These are phyloP conservation scores for Triops longicaudatus DNA, from an alignment of 1,140 invertebrate genomes.

Conservation along the genomic window DNA sequence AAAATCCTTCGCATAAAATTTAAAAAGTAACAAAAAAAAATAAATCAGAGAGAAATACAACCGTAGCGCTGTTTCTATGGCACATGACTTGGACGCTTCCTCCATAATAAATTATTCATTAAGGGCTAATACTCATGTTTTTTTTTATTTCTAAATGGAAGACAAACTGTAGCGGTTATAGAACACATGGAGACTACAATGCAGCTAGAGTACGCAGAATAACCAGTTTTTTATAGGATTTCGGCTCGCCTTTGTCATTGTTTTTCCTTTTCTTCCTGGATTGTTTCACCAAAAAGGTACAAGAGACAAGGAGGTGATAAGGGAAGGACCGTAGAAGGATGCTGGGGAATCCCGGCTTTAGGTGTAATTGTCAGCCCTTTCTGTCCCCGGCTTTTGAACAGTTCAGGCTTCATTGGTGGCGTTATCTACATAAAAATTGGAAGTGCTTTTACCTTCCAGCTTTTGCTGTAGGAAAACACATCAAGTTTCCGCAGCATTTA, in stretches of 20 bases:
- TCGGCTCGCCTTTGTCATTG: background rate
- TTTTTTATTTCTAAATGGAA: slow-evolving; percentile 8
- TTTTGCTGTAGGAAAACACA: background rate
- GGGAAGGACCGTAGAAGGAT: background rate
- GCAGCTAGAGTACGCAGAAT: background rate
- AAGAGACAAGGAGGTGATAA: background rate
- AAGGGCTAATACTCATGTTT: background rate
- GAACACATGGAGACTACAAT: background rate
- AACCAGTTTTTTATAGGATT: background rate
- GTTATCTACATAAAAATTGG: slow-evolving; percentile 1
- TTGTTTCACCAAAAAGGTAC: background rate
- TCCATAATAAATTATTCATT: slow-evolving; percentile 12
- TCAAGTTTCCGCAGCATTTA: no score
- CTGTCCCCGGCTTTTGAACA: background rate
- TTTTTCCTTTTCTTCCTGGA: background rate
- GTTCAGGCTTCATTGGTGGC: background rate
- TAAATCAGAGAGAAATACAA: background rate
- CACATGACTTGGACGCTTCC: background rate
- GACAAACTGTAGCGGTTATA: background rate
- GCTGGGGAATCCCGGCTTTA: background rate
- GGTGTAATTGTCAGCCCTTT: background rate
- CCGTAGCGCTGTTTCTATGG: background rate
- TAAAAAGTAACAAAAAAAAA: background rate
- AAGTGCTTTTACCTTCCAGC: background rate
- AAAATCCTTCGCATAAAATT: background rate